Percentiles rank a stretch among this genome's conserved stretches.
These are phyloP conservation scores for Berghia stephanieae DNA, from an alignment of 1,140 invertebrate species.

Conservation along the genomic window DNA sequence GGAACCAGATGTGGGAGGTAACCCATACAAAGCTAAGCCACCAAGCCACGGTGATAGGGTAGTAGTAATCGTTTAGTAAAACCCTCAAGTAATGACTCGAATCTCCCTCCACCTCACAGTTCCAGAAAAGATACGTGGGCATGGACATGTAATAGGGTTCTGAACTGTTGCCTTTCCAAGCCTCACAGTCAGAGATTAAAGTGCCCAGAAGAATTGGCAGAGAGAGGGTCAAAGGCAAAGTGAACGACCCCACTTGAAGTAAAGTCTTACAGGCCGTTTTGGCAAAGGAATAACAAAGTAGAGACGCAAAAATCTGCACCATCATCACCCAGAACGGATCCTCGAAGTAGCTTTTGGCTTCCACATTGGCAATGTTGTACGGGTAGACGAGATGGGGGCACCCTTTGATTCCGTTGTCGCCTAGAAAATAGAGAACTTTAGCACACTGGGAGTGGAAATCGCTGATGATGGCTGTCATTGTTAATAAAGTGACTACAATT, in stretches of 20 bases:
- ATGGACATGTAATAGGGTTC: constrained; percentile 21
- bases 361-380: constrained; percentile 40
- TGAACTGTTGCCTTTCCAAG: constrained; percentile 38
- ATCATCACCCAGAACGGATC: constrained; percentile 54
- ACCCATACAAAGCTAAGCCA: constrained; percentile 60
- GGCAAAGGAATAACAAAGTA: constrained; percentile 61
- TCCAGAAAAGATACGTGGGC: constrained; percentile 57
- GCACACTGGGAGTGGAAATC: constrained; percentile 44
- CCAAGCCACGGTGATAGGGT: constrained; percentile 50
- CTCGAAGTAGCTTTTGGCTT: constrained; percentile 37
- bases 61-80: constrained; percentile 46
- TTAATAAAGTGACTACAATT: constrained; percentile 51
- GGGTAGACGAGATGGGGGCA: constrained; percentile 50
- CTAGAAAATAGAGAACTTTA: constrained; percentile 47
- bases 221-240: constrained; percentile 56
- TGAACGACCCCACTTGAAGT: constrained; percentile 58
- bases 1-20: constrained; percentile 57
- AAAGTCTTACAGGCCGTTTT: constrained; percentile 62
- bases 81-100: constrained; percentile 43
- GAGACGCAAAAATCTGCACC: constrained; percentile 51
- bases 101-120: constrained; percentile 48
- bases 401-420: constrained; percentile 35
- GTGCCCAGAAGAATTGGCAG: constrained; percentile 56
- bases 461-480: constrained; percentile 51
- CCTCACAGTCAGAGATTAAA: constrained; percentile 53